Evolutionary conservation across 2,888 invertebrate species (phyloP).

Genomic region (Eupithecia insigniata): DNA sequence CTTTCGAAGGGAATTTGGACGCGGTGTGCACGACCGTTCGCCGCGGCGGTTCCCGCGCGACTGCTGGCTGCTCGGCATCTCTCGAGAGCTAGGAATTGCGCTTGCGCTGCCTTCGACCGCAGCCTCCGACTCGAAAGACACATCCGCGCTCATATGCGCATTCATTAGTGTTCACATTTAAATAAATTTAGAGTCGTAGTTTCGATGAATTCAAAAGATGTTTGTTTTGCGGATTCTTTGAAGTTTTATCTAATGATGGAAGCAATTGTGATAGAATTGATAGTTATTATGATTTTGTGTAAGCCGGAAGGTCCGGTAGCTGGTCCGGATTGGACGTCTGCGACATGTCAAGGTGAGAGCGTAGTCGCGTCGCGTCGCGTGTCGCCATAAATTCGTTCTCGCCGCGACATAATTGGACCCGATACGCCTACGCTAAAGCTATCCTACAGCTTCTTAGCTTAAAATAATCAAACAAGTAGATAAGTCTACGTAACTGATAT

Average conservation of each 20-base stretch:
- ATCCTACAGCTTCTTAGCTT: slow-evolving; percentile 36
- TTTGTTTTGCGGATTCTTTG: slow-evolving; percentile 28
- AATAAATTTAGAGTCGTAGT: slow-evolving; percentile 35
- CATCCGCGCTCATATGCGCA: slow-evolving; percentile 41
- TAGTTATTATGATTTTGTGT: slow-evolving; percentile 20
- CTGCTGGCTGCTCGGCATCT: slow-evolving; percentile 66
- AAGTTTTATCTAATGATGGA: slow-evolving; percentile 16
- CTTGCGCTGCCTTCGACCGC: slow-evolving; percentile 70
- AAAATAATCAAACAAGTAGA: slow-evolving; percentile 35
- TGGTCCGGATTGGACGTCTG: slow-evolving; percentile 53
- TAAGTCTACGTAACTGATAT: slow-evolving; percentile 23
- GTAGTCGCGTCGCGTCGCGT: slow-evolving; percentile 41
- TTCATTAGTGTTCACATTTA: slow-evolving; percentile 39
- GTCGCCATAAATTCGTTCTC: slow-evolving; percentile 73
- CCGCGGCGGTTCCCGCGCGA: slow-evolving; percentile 78
- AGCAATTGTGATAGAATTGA: slow-evolving; percentile 18
- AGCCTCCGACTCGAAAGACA: slow-evolving; percentile 52
- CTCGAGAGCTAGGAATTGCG: slow-evolving; percentile 61
- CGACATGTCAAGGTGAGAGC: slow-evolving; percentile 62
- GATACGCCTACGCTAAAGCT: slow-evolving; percentile 64
- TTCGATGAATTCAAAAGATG: slow-evolving; percentile 28
- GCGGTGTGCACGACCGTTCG: slow-evolving; percentile 60
- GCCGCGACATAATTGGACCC: slow-evolving; percentile 74
- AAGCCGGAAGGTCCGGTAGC: slow-evolving; percentile 53
- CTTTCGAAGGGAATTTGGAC: slow-evolving; percentile 49